A percentile compares a stretch with the other conserved stretches of the same genome.
These are phyloP conservation scores for Acropora yongei DNA, from an alignment of 64 coral and sea anemone genomes.

Conservation along the genomic window DNA sequence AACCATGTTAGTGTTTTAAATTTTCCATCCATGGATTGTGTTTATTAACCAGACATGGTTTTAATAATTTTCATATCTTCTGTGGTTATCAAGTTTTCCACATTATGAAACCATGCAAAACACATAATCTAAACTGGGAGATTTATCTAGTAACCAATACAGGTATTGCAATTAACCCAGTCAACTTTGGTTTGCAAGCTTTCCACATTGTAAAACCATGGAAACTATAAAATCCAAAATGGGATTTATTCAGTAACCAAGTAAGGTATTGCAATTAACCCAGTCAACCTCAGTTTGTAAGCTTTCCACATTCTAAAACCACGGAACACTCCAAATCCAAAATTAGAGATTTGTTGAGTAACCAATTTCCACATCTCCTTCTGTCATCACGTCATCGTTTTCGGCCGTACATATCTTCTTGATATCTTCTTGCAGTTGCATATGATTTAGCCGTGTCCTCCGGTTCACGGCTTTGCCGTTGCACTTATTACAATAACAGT, in stretches of 20 bases:
- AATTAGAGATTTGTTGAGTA: too few relatives aligned
- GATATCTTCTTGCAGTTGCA: conserved; percentile 17
- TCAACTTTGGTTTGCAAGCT: background rate
- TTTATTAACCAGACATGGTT: background rate
- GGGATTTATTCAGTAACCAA: background rate
- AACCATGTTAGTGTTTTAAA: background rate
- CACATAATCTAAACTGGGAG: conserved; percentile 8
- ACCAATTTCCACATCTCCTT: background rate
- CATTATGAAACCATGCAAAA: conserved; percentile 7
- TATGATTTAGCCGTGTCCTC: conserved; percentile 3
- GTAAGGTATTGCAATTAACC: background rate
- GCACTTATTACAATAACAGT: conserved; percentile 5
- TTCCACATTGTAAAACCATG: background rate
- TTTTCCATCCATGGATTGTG: conserved; percentile 4
- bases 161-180: background rate
- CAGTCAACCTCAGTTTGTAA: background rate
- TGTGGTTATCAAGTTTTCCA: conserved; percentile 16
- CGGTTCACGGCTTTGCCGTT: conserved; percentile 12
- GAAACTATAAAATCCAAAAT: background rate
- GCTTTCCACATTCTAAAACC: background rate
- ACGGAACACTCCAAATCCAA: background rate
- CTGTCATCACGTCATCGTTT: background rate
- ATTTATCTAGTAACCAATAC: background rate
- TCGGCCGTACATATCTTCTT: background rate
- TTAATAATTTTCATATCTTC: background rate